Evolutionary conservation across 2,797 vertebrate genomes (phyloP).

Genomic region (Clamator glandarius): DNA sequence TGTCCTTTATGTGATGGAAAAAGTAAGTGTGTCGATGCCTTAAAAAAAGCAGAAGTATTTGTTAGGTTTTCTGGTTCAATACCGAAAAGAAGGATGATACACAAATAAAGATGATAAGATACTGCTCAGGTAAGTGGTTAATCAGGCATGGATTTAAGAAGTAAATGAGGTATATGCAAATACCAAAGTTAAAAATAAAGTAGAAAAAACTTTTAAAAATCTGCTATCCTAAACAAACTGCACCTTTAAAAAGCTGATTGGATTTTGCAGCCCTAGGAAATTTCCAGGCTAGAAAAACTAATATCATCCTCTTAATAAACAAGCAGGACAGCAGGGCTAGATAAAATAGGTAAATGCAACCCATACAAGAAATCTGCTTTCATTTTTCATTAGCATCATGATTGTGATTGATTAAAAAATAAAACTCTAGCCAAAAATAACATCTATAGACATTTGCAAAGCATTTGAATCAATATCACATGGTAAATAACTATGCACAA

Average conservation of each 20-base stretch:
- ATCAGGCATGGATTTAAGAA: background rate
- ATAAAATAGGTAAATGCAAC: background rate
- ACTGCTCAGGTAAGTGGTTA: background rate
- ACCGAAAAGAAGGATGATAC: background rate
- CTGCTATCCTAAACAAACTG: background rate
- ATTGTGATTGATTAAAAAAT: background rate
- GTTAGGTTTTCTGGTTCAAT: background rate
- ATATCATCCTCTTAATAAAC: background rate
- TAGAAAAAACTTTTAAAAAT: background rate
- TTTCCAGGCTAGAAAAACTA: background rate
- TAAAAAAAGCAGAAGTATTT: background rate
- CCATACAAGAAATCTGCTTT: background rate
- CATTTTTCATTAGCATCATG: background rate
- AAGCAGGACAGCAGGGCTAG: background rate
- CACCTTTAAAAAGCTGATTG: background rate
- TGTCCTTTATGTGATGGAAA: background rate
- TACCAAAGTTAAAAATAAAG: background rate
- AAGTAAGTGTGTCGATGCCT: background rate
- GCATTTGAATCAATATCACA: background rate
- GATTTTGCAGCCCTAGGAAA: background rate
- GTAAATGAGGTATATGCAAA: background rate
- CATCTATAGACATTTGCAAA: background rate
- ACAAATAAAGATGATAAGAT: background rate
- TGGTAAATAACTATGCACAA: background rate
- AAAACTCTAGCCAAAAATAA: background rate